Base-by-base conservation (phyloP, 2,888 invertebrate genomes). In the Kryphioiulus occultus region DNA sequence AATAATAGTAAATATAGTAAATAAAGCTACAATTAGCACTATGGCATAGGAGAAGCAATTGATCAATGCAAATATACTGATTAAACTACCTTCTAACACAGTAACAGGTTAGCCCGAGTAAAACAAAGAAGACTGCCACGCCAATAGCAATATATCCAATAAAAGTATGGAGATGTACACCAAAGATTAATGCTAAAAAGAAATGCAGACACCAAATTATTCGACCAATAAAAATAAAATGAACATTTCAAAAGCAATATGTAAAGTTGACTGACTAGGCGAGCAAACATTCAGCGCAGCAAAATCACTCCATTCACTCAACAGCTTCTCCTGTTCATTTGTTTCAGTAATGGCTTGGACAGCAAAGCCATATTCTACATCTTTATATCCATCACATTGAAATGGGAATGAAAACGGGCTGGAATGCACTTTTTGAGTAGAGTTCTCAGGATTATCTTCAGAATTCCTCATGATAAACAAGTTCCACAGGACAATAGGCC, bases 401-500 rank as follows among this genome's bases (percentile, higher is more conserved):
- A 78, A 12, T 78, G 3, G 78, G 30, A 78, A 78, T 15, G 30
- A 17, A 78, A 78, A 32, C 15, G 78, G 78, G 26, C 78, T 78
- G 78, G 78, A 78, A 78, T 30, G 30, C 78, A 78, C 30, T 30
- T 30, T 15, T 78, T 30, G 30, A 17, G 78, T 78, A 30, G 78
- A 78, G 30, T 78, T 78, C 30, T 12, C 15, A 15, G 30, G 12
- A 26, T 12, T 30, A 78, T 78, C 78, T 30, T 78, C 5, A 30
- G 17, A 4, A 30, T 32, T 32, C 30, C 30, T 78, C 17, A 78
- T 1, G 30, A 78, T 15, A 4, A 30, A 78, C 17, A 78, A 32
- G 17, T 78, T 78, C 88, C 88, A 88, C 19, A 26, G 19, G 19
- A 30, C 30, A 68, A 88, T 87, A 3, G 88, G 88, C 1, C 88